These are phyloP conservation scores for Chironomus tentans DNA, from an alignment of 2,888 invertebrate species.

Conservation along the genomic window DNA sequence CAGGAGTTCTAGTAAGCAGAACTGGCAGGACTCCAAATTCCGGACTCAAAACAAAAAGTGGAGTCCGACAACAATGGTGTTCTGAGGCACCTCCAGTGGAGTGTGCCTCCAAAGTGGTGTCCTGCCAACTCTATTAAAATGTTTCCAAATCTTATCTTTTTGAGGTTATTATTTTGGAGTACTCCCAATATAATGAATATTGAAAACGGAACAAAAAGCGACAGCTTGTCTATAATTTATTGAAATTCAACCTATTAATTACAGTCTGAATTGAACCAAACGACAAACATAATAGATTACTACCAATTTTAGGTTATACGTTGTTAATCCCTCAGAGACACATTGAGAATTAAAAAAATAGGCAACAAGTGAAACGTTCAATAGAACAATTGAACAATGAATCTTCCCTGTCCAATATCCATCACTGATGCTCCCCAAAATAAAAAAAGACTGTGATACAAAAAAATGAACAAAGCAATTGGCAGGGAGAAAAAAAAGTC, in stretches of 20 bases:
- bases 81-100: too few species aligned
- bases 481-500: neutral
- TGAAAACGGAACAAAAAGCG: neutral
- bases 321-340: neutral
- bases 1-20: too few species aligned
- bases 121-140: too few species aligned
- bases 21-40: too few species aligned
- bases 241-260: neutral
- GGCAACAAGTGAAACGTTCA: constrained; percentile 24
- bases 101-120: too few species aligned
- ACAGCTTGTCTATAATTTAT: neutral
- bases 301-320: neutral
- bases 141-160: too few species aligned
- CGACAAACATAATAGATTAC: neutral
- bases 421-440: neutral
- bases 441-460: constrained; percentile 6
- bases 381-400: constrained; percentile 18
- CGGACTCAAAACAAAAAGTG: too few species aligned
- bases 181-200: neutral
- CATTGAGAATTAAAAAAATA: neutral
- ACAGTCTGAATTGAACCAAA: neutral
- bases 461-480: constrained; percentile 2
- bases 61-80: too few species aligned
- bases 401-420: neutral
- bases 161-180: too few species aligned